Evolutionary conservation across 2,113 vertebrate genomes (phyloP).

Genomic region (Antigone vipio): DNA sequence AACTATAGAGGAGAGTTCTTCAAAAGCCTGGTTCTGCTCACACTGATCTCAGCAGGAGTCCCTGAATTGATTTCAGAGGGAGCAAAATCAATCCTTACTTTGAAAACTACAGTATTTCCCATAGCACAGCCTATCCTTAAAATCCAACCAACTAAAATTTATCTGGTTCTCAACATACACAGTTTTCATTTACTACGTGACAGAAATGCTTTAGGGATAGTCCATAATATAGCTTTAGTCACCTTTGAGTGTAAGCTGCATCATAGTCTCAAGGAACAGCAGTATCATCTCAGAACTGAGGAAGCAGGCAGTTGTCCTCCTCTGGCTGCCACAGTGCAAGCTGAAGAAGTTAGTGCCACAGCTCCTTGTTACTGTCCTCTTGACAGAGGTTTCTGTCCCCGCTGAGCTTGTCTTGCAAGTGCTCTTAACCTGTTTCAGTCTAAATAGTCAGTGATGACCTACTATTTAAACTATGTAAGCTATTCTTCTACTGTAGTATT

Average conservation of each 20-base stretch:
- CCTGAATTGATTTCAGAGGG: not conserved
- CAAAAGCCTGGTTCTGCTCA: not conserved
- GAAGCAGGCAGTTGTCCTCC: not conserved
- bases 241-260: not conserved
- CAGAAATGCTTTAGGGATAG: not conserved
- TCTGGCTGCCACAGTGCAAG: not conserved
- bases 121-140: not conserved
- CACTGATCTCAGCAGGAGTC: conserved; percentile 2
- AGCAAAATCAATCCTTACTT: conserved; percentile 27
- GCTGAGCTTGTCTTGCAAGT: not conserved
- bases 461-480: not conserved
- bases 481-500: not conserved
- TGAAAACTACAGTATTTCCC: not conserved
- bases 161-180: not conserved
- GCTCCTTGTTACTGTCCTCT: not conserved
- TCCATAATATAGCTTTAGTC: not conserved
- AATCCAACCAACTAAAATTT: not conserved
- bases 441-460: not conserved
- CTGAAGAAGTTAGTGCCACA: not conserved
- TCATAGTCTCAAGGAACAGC: not conserved
- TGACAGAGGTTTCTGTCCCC: not conserved
- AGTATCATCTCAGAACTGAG: not conserved
- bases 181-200: not conserved
- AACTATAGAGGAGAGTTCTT: not conserved
- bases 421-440: not conserved